phyloP scores from a whole-genome alignment of 2,113 vertebrate species.

The Cyanocitta stelleri region DNA sequence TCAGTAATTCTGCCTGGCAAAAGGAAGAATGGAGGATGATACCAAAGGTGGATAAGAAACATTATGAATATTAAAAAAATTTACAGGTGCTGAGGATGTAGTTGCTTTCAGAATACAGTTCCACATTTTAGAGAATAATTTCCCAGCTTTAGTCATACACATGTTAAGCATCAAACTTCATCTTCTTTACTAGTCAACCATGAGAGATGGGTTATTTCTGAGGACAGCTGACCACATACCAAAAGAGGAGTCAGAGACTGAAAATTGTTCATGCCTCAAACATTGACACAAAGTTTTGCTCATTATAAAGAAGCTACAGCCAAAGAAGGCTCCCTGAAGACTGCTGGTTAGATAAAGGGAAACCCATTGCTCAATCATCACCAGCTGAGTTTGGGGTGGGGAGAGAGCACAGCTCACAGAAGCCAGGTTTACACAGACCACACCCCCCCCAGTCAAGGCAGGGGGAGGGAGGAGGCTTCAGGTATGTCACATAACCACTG shows the following conservation, averaged over 20 bases:
- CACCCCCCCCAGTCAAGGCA: too few relatives aligned
- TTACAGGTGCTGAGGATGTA: background rate
- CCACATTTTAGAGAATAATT: background rate
- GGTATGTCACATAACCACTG: too few relatives aligned
- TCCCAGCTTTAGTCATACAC: background rate
- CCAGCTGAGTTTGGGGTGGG: too few relatives aligned
- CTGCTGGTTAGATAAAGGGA: too few relatives aligned
- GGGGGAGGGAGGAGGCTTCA: too few relatives aligned
- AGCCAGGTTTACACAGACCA: too few relatives aligned
- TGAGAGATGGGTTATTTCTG: background rate
- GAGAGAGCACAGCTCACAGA: too few relatives aligned
- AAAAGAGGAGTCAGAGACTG: background rate
- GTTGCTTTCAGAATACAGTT: background rate
- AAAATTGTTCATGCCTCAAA: too few relatives aligned
- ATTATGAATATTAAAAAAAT: background rate
- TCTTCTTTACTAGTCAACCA: background rate
- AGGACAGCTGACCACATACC: background rate
- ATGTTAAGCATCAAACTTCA: background rate
- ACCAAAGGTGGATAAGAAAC: fast-evolving
- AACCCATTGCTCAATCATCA: too few relatives aligned
- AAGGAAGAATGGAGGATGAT: background rate
- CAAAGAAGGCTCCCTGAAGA: too few relatives aligned
- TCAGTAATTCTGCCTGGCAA: background rate
- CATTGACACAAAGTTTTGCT: too few relatives aligned
- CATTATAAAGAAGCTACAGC: too few relatives aligned